These are phyloP conservation scores for Odontothrips loti DNA, from an alignment of 2,888 invertebrate genomes.

Conservation along the genomic window DNA sequence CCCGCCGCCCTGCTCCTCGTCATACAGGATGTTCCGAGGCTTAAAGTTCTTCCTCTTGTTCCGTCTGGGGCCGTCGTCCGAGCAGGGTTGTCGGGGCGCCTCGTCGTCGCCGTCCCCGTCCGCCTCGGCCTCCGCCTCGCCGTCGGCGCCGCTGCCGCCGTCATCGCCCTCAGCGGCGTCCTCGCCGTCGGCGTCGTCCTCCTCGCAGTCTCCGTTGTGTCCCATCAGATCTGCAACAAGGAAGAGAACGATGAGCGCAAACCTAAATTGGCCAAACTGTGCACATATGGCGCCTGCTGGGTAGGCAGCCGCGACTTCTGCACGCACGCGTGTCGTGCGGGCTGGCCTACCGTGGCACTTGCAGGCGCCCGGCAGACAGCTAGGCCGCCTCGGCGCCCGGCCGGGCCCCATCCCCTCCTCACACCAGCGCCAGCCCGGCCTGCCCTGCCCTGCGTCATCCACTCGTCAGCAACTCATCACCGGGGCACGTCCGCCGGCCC, in stretches of 20 bases:
- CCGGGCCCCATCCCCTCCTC: too few relatives aligned
- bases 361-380: too few relatives aligned
- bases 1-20: conserved; percentile 42
- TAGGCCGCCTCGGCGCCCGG: too few relatives aligned
- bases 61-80: conserved; percentile 57
- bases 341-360: neutral
- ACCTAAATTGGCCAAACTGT: neutral
- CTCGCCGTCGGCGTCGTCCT: neutral
- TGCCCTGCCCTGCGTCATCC: neutral
- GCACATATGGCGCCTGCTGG: neutral
- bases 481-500: neutral
- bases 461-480: neutral
- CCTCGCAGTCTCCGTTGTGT: neutral
- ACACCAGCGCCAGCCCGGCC: too few relatives aligned
- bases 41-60: conserved; percentile 76
- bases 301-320: neutral
- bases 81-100: conserved; percentile 33
- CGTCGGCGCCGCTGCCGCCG: neutral
- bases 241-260: neutral
- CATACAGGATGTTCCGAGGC: conserved; percentile 62
- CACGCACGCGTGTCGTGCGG: neutral
- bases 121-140: neutral
- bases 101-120: conserved; percentile 10
- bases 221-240: neutral
- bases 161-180: neutral